Percentiles rank a stretch among this genome's conserved stretches.
Conservation (phyloP, 2,113 vertebrate species). For the Orycteropus afer region DNA sequence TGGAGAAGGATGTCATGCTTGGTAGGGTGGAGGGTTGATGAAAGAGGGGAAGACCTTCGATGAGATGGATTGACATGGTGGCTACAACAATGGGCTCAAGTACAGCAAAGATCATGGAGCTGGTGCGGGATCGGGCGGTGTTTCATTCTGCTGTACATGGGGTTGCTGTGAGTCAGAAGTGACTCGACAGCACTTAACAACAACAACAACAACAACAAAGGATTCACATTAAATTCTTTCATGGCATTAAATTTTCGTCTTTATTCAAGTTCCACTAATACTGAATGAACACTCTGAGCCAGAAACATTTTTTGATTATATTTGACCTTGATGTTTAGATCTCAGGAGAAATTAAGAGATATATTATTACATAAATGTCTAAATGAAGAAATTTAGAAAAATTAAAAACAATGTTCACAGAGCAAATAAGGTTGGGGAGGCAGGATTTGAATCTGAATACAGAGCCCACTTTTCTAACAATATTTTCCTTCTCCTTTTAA, state of each 20-base stretch:
- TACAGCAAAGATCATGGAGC: no score
- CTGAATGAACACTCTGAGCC: neutral
- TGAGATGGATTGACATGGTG: no score
- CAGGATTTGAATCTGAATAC: neutral
- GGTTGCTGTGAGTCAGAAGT: no score
- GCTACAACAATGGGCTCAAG: no score
- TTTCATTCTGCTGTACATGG: no score
- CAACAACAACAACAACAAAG: no score
- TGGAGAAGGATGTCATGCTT: no score
- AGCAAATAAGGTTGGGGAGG: neutral
- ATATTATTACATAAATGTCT: neutral
- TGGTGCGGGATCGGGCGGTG: no score
- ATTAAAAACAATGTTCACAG: neutral
- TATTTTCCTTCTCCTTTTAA: neutral
- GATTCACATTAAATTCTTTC: neutral
- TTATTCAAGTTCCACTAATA: neutral
- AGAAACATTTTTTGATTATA: neutral
- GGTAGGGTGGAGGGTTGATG: no score
- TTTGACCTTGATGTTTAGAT: neutral
- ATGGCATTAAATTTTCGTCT: neutral
- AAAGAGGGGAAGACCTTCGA: no score
- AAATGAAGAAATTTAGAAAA: neutral
- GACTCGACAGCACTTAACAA: no score
- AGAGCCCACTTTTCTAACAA: neutral
- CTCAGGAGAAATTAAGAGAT: neutral